These are phyloP conservation scores for Xanthostigma xanthostigma DNA, from an alignment of 2,888 invertebrate genomes.

Conservation along the genomic window DNA sequence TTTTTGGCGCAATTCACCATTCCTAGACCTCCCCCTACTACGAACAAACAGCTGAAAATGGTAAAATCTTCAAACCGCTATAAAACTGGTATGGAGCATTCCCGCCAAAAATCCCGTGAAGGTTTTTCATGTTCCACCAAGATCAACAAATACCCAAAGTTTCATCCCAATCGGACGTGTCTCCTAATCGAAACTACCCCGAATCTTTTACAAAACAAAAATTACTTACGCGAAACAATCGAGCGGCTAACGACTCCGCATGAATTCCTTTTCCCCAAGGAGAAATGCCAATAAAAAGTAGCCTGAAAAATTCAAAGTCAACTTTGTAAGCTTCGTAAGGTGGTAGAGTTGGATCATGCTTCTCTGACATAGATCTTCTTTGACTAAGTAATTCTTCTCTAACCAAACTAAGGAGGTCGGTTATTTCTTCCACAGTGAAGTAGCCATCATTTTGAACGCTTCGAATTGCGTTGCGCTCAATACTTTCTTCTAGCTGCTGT, in stretches of 20 bases:
- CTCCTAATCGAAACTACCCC: no score
- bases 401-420: conserved; percentile 29
- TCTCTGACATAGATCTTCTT: conserved; percentile 40
- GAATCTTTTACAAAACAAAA: neutral
- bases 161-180: no score
- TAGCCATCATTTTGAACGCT: conserved; percentile 59
- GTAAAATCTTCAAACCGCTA: no score
- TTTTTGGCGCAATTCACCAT: no score
- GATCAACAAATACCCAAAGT: no score
- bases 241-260: conserved; percentile 67
- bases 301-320: conserved; percentile 81
- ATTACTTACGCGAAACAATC: conserved; percentile 69
- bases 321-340: conserved; percentile 77
- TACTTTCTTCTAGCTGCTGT: conserved; percentile 80
- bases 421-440: conserved; percentile 47
- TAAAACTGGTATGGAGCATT: no score
- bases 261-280: conserved; percentile 82
- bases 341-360: conserved; percentile 58
- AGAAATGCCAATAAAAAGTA: conserved; percentile 70
- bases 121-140: no score
- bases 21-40: no score
- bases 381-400: conserved; percentile 67
- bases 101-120: no score
- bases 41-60: no score
- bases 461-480: conserved; percentile 76